Evolutionary conservation across 2,797 vertebrate genomes (phyloP).

Genomic region (Cryptoprocta ferox): DNA sequence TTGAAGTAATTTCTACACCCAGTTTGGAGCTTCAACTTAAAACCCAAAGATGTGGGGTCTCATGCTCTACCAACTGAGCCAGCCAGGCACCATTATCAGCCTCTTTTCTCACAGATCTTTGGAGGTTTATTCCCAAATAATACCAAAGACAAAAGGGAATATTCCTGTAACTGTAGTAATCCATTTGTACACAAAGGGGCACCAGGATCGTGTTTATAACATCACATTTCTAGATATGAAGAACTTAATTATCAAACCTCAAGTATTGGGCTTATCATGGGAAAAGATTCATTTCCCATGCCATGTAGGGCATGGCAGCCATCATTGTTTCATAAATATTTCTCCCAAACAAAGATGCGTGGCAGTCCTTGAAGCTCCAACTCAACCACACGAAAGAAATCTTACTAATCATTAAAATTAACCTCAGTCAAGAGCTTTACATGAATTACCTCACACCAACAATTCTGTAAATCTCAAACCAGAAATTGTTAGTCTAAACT

Average conservation of each 20-base stretch:
- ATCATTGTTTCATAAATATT: background rate
- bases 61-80: background rate
- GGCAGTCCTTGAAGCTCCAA: background rate
- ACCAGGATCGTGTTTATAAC: slow-evolving; percentile 56
- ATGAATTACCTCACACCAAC: background rate
- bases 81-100: background rate
- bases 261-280: background rate
- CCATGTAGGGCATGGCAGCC: background rate
- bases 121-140: background rate
- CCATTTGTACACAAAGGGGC: slow-evolving; percentile 73
- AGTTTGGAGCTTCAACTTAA: background rate
- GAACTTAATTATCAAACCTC: slow-evolving; percentile 47
- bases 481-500: background rate
- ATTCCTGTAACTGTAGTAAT: slow-evolving; percentile 66
- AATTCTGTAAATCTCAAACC: background rate
- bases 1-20: background rate
- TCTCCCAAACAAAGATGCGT: background rate
- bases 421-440: background rate
- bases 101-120: background rate
- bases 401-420: background rate
- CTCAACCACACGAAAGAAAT: background rate
- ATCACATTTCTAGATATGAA: accelerated
- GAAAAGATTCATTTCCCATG: background rate
- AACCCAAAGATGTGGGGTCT: background rate
- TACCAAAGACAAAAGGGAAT: background rate